phyloP scores from a whole-genome alignment of 2,797 vertebrate species.

The Otus scops region DNA sequence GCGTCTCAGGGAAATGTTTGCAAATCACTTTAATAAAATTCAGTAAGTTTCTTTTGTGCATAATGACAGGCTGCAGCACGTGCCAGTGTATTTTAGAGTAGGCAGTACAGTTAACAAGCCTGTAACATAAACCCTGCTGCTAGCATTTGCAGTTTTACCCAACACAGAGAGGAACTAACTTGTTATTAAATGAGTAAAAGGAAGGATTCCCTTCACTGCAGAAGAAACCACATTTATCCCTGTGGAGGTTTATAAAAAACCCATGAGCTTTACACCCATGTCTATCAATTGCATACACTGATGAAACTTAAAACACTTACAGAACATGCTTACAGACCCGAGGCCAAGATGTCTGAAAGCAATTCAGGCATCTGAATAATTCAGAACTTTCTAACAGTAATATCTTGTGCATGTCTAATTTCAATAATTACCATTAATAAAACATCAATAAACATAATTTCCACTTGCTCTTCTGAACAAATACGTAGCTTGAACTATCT shows the following conservation, averaged over 20 bases:
- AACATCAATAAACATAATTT: constrained; percentile 2
- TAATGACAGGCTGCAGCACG: rapidly evolving
- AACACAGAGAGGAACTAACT: neutral
- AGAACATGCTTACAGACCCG: neutral
- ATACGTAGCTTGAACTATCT: rapidly evolving
- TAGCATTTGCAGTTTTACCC: neutral
- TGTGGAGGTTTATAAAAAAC: neutral
- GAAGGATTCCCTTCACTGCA: neutral
- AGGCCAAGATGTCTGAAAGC: neutral
- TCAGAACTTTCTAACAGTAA: neutral
- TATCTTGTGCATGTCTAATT: neutral
- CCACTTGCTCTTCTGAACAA: neutral
- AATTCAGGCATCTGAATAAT: neutral
- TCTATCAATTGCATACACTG: neutral
- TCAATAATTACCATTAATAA: constrained; percentile 10
- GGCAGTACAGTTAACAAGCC: neutral
- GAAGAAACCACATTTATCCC: neutral
- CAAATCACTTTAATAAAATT: neutral
- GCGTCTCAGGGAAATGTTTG: rapidly evolving
- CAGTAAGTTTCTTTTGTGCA: neutral
- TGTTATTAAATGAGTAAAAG: neutral
- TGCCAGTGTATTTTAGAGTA: neutral
- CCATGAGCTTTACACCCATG: neutral
- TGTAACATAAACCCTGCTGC: neutral
- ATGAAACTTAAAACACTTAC: neutral